A percentile compares a stretch with the other conserved stretches of the same genome.
These are phyloP conservation scores for Danio kyathit DNA, from an alignment of 2,797 vertebrate genomes.

Conservation along the genomic window DNA sequence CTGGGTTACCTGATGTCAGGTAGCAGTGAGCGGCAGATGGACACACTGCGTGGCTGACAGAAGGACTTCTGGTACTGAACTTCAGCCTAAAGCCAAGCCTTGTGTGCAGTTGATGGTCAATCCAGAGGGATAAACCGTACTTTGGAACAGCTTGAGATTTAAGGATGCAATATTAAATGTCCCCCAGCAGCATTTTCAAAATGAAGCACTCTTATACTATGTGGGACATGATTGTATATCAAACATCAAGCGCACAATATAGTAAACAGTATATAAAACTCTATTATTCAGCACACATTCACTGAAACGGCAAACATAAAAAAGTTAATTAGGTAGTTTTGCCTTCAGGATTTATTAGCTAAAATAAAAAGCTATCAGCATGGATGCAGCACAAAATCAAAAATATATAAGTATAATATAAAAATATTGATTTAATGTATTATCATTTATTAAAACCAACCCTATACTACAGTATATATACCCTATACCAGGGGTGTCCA, in stretches of 20 bases:
- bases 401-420: not conserved
- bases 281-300: not conserved
- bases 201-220: not conserved
- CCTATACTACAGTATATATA: too few relatives aligned
- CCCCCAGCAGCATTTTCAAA: conserved; percentile 1
- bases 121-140: conserved; percentile 8
- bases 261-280: not conserved
- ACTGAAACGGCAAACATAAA: not conserved
- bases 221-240: not conserved
- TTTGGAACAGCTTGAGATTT: conserved; percentile 19
- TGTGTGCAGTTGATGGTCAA: not conserved
- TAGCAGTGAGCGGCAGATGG: conserved; percentile 22
- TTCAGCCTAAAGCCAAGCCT: conserved; percentile 12
- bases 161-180: conserved; percentile 16
- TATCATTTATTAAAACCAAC: too few relatives aligned
- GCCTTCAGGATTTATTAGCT: not conserved
- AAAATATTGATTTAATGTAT: not conserved
- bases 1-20: conserved; percentile 34
- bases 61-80: not conserved
- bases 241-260: not conserved
- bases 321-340: not conserved
- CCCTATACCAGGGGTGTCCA: too few relatives aligned
- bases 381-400: not conserved
- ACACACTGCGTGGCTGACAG: not conserved
- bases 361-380: not conserved